Evolutionary conservation across 2,888 invertebrate species (phyloP), one percentile per base, ranked within the genome.

Genomic region (Papilio elwesi): DNA sequence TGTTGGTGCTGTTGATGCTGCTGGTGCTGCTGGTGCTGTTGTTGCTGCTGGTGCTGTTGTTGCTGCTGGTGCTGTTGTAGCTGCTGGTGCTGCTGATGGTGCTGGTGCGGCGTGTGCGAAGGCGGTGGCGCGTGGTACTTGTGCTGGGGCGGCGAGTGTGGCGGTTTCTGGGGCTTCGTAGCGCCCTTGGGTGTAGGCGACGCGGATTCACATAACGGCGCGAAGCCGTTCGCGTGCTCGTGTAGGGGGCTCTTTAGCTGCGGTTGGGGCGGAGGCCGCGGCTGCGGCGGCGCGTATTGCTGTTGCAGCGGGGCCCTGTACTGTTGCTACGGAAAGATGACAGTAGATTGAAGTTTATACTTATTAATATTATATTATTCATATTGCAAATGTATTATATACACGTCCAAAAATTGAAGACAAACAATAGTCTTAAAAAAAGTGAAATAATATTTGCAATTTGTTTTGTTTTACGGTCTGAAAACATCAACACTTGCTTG

Each of bases 171-270:
- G 59, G 87, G 87, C 80, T 90, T 90, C 74, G 78, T 48, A 52
- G 82, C 86, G 80, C 87, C 90, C 83, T 91, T 94, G 80, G 90
- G 94, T 78, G 91, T 94, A 81, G 94, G 94, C 80, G 88, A 94
- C 89, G 95, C 79, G 86, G 95, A 79, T 87, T 96, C 87, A 95
- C 95, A 91, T 81, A 96, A 94, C 74, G 96, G 94, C 74, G 96
- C 90, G 82, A 92, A 92, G 13, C 93, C 93, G 80, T 92, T 92
- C 55, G 90, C 90, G 79, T 93, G 93, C 81, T 93, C 94, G 86
- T 94, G 94, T 70, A 93, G 86, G 38, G 95, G 95, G 75, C 95
- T 95, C 87, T 95, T 95, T 69, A 95, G 88, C 83, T 87, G 92
- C 76, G 90, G 93, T 67, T 88, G 89, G 68, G 88, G 89, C 71